A percentile compares a stretch with the other conserved stretches of the same genome.
phyloP scores from a whole-genome alignment of 2,113 vertebrate genomes.

The Alethe diademata region DNA sequence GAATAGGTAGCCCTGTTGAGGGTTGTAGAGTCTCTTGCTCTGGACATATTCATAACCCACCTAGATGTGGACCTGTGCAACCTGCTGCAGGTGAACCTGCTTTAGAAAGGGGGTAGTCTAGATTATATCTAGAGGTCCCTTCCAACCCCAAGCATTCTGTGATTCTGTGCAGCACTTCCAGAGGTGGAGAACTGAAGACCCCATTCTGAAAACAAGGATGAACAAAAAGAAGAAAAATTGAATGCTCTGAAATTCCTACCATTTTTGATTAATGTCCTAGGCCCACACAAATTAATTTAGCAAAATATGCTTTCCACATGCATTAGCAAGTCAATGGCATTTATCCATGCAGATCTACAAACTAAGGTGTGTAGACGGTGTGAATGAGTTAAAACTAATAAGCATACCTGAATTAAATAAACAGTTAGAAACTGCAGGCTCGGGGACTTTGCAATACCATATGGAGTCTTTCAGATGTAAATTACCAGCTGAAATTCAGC shows the following conservation, averaged over 20 bases:
- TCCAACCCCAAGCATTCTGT: background rate
- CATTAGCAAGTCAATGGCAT: background rate
- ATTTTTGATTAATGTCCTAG: background rate
- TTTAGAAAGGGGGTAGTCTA: background rate
- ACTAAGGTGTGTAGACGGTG: background rate
- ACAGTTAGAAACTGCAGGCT: conserved; percentile 30
- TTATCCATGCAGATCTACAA: background rate
- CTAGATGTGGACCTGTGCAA: background rate
- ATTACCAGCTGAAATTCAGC: conserved; percentile 55
- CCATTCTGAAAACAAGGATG: background rate
- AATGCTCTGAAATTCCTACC: background rate
- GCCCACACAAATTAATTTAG: background rate
- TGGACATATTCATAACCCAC: background rate
- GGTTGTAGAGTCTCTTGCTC: background rate
- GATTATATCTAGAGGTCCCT: background rate
- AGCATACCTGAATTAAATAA: conserved; percentile 56
- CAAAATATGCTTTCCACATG: background rate
- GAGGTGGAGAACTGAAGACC: background rate
- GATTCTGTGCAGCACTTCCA: background rate
- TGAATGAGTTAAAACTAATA: conserved; percentile 10
- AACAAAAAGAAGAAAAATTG: background rate
- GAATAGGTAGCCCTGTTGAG: background rate
- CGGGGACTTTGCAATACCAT: background rate
- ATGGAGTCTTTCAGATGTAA: conserved; percentile 61
- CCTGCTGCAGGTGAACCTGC: background rate